Base-by-base conservation (phyloP, 2,888 invertebrate genomes). In the Cephus sareptanus region DNA sequence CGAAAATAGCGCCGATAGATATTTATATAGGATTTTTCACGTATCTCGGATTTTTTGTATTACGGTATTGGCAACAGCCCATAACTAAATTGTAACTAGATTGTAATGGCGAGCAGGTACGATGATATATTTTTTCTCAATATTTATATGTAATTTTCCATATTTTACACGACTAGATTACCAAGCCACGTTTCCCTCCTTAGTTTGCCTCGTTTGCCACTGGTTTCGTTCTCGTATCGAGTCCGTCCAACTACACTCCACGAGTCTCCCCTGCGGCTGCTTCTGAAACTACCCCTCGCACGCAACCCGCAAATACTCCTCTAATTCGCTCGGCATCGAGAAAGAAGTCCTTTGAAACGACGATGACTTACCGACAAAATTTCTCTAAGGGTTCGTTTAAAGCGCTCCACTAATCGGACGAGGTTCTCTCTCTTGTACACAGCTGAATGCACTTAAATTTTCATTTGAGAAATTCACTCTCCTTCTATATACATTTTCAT, bases 391-490 rank as follows among this genome's bases (percentile, higher is more conserved):
- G 76, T 77, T 34, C 76, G 34, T 75, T 76, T 82, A 77, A 76
- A 79, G 75, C 81, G 77, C 77, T 76, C 75, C 79, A 80, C 82
- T 84, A 85, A 85, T 84, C 83, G 82, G 79, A 78, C 80, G 69
- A 76, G 33, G 31, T 9, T 31, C 71, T 71, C 79, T 79, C 78
- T 75, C 81, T 83, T 78, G 11, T 13, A 12, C 13, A 80, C 76
- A 79, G 77, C 69, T 77, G 81, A 79, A 82, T 76, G 82, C 82
- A 77, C 74, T 83, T 80, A 81, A 81, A 82, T 83, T 81, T 85
- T 81, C 82, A 81, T 78, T 70, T 73, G 78, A 81, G 80, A 81
- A 81, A 81, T 83, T 80, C 80, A 79, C 80, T 74, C 71, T 73
- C 56, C 31, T 34, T 31, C 31, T 56, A 1, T 15, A 15, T 4